These are phyloP conservation scores for Eurytoma californica DNA, from an alignment of 2,888 invertebrate genomes.

Conservation along the genomic window DNA sequence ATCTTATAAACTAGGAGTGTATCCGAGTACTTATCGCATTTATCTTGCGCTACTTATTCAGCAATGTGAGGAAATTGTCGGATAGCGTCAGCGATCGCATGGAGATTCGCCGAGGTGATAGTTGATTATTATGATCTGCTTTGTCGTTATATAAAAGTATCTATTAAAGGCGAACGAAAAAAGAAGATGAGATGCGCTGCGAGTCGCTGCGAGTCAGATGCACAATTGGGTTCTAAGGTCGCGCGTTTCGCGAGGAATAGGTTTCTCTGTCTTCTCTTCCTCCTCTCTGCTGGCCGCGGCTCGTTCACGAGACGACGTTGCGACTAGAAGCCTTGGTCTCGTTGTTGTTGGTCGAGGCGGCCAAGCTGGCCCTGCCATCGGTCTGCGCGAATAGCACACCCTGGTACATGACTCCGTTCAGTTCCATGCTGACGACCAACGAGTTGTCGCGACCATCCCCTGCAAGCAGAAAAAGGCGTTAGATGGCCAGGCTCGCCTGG, in stretches of 20 bases:
- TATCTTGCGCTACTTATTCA: too few species aligned
- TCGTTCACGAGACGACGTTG: constrained; percentile 67
- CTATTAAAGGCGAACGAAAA: too few species aligned
- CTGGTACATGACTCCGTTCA: constrained; percentile 96
- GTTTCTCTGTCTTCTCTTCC: too few species aligned
- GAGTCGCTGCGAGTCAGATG: not conserved
- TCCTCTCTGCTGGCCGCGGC: too few species aligned
- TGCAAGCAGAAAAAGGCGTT: constrained; percentile 69
- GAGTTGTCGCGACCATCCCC: constrained; percentile 93
- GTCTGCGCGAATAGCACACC: constrained; percentile 83
- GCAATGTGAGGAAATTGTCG: too few species aligned
- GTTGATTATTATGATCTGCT: too few species aligned
- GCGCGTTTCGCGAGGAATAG: constrained; percentile 1
- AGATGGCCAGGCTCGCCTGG: too few species aligned
- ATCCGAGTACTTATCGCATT: too few species aligned
- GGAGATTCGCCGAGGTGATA: too few species aligned
- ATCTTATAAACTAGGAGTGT: too few species aligned
- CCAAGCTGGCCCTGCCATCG: constrained; percentile 39
- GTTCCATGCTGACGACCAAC: constrained; percentile 94
- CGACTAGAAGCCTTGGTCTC: constrained; percentile 66
- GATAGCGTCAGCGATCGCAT: too few species aligned
- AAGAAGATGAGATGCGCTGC: not conserved
- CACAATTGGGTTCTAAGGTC: not conserved
- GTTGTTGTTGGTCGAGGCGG: constrained; percentile 61
- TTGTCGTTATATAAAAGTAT: too few species aligned